phyloP scores from a whole-genome alignment of 2,797 vertebrate species.

The Sebastes matsubarae region DNA sequence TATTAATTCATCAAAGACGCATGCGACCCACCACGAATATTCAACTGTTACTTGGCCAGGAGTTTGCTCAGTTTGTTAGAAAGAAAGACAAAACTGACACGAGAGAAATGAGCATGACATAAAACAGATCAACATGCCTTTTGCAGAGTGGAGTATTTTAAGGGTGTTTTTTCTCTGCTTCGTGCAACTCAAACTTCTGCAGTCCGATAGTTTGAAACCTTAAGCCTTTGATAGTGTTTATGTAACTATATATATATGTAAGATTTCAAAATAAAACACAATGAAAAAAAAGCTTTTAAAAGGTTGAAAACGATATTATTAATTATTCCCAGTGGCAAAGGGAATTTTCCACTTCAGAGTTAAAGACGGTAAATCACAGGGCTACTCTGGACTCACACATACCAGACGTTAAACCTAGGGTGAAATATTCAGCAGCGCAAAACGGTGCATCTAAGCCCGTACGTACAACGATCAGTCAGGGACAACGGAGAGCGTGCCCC shows the following conservation, averaged over 20 bases:
- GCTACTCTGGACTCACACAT: slow-evolving; percentile 63
- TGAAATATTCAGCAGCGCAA: slow-evolving; percentile 69
- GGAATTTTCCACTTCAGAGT: slow-evolving; percentile 67
- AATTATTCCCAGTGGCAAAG: slow-evolving; percentile 58
- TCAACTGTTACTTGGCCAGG: background rate
- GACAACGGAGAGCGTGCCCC: slow-evolving; percentile 52
- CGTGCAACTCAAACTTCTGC: background rate
- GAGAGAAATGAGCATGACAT: background rate
- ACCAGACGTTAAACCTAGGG: slow-evolving; percentile 79
- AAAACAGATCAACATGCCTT: background rate
- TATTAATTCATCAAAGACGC: slow-evolving; percentile 56
- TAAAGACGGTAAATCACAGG: slow-evolving; percentile 73
- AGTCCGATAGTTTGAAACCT: background rate
- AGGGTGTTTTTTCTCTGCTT: background rate
- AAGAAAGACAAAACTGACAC: background rate
- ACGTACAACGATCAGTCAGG: slow-evolving; percentile 49
- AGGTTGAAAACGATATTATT: slow-evolving; percentile 42
- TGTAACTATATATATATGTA: background rate
- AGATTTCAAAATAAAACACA: background rate
- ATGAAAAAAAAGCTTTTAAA: slow-evolving; percentile 7
- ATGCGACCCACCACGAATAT: slow-evolving; percentile 6
- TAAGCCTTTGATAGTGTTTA: background rate
- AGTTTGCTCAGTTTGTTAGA: slow-evolving; percentile 8
- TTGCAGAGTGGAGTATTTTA: background rate
- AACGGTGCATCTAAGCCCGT: slow-evolving; percentile 49